Base-by-base conservation (phyloP, 2,113 vertebrate genomes). In the Deroptyus accipitrinus region DNA sequence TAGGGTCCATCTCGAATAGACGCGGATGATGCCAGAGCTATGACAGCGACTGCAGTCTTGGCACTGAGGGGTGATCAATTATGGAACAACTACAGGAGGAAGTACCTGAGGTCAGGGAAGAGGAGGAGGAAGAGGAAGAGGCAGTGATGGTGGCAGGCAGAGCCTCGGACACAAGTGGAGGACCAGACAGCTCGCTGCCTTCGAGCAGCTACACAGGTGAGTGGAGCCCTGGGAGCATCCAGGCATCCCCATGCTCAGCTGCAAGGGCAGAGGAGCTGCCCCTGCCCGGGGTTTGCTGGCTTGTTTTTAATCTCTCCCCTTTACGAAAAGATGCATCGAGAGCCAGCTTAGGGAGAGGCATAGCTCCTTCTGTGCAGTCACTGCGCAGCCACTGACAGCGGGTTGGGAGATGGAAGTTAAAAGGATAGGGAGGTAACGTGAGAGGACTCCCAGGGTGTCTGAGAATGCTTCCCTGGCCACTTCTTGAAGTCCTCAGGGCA, bases 111-210 rank as follows among this genome's bases (percentile, higher is more conserved):
- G 95, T 97, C 97, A 97, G 96, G 97, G 97, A 98, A 98, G 97
- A 98, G 97, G 96, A 97, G 97, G 97, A 98, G 97, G 98, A 98
- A 98, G 98, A 98, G 97, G 98, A 98, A 98, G 96, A 97, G 98
- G 87, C 95, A 95, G 85, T 97, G 95, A 98, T 86, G 70, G 96
- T 88, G 86, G 84, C 94, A 78, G 96, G 97, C 8, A 82, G 96
- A 95, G 69, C 84, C 90, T 96, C 96, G 7, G 97, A 98, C 49
- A 63, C 97, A 96, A 95, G 81, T 61, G 98, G 96, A 96, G 98
- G 96, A 97, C 95, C 97, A 97, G 98, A 97, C 90, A 94, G 82
- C 84, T 83, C 83, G 0, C 93, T 97, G 95, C 98, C 98, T 92
- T 98, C 98, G 4, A 97, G 98, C 97, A 98, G 98, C 95, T 98